phyloP scores from a whole-genome alignment of 2,113 vertebrate species.

The Salvelinus alpinus region DNA sequence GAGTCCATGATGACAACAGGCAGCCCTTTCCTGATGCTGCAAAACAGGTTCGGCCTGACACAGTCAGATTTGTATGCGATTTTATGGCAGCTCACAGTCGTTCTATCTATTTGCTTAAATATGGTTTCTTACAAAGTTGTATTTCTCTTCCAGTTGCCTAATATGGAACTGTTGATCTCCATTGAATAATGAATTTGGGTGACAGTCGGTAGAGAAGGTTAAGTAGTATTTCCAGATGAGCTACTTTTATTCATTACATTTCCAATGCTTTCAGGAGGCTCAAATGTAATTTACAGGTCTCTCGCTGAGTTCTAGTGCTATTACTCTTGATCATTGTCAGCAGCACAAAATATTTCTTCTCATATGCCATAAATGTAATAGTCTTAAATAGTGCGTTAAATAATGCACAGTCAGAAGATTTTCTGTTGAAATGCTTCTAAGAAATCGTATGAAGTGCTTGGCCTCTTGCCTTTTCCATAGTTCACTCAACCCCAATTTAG shows the following conservation, averaged over 20 bases:
- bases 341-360: conserved; percentile 55
- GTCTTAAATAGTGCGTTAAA: conserved; percentile 61
- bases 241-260: conserved; percentile 52
- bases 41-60: conserved; percentile 17
- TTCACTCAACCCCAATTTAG: conserved; percentile 37
- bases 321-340: conserved; percentile 49
- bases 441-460: conserved; percentile 32
- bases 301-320: conserved; percentile 49
- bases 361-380: conserved; percentile 59
- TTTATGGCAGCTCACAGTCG: conserved; percentile 41
- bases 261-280: conserved; percentile 50
- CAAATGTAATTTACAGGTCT: conserved; percentile 50
- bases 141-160: conserved; percentile 33
- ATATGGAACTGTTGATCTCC: conserved; percentile 39
- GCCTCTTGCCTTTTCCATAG: conserved; percentile 50
- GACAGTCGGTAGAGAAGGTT: conserved; percentile 30
- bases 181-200: conserved; percentile 42
- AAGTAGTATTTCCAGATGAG: conserved; percentile 39
- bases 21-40: conserved; percentile 19
- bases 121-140: conserved; percentile 26
- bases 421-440: conserved; percentile 52
- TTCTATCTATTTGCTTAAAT: conserved; percentile 43
- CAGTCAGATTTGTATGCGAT: conserved; percentile 30
- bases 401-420: conserved; percentile 55
- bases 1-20: conserved; percentile 28